Conservation (phyloP, 2,888 invertebrate genomes). For the Amitus sp. region DNA sequence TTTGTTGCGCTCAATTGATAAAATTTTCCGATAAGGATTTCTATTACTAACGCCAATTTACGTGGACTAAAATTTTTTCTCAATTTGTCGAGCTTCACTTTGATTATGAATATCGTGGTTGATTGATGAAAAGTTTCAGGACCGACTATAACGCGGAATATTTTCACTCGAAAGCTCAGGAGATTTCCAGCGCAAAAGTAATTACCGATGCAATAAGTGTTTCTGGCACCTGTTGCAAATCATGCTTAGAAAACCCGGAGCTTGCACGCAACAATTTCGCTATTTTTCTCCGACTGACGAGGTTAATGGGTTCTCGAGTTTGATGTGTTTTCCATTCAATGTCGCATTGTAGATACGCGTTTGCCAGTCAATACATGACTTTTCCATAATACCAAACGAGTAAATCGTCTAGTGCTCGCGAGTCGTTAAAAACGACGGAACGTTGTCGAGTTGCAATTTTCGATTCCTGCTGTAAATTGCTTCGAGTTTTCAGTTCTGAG, state of each 20-base stretch:
- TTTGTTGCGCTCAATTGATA: too few species aligned
- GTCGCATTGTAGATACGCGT: not conserved
- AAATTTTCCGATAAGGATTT: too few species aligned
- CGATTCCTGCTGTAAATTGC: too few species aligned
- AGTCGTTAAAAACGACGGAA: too few species aligned
- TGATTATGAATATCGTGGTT: too few species aligned
- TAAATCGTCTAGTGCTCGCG: too few species aligned
- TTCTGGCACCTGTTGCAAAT: constrained; percentile 40
- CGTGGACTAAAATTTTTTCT: too few species aligned
- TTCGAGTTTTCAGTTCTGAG: too few species aligned
- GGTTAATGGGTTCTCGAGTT: constrained; percentile 19
- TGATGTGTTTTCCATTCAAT: constrained; percentile 3
- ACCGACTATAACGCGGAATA: constrained; percentile 22
- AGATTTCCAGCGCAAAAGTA: constrained; percentile 23
- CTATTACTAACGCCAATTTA: too few species aligned
- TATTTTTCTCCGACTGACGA: constrained; percentile 23
- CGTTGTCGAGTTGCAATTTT: too few species aligned
- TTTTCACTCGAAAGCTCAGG: constrained; percentile 19
- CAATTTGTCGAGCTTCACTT: too few species aligned
- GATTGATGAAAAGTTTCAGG: too few species aligned
- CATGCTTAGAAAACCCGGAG: constrained; percentile 23
- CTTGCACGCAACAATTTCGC: constrained; percentile 30
- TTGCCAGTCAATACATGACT: not conserved
- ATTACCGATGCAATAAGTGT: constrained; percentile 30
- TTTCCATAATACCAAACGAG: not conserved